Base-by-base conservation (phyloP, 2,113 vertebrate genomes). In the Mystacornis crossleyi region DNA sequence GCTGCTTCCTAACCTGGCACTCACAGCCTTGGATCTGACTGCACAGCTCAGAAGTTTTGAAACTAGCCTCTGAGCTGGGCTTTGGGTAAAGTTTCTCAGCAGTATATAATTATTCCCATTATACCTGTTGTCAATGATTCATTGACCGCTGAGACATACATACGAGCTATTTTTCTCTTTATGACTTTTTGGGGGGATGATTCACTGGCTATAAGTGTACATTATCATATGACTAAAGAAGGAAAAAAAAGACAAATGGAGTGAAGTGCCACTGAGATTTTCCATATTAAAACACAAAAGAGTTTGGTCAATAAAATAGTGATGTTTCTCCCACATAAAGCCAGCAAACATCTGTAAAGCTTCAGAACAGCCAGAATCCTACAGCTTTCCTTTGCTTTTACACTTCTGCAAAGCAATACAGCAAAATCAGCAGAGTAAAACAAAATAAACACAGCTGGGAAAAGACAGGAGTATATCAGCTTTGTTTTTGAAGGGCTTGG, bases 61-160 rank as follows among this genome's bases (percentile, higher is more conserved):
- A 96, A 92, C 69, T 84, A 77, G 89, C 80, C 86, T 90, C 74
- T 54, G 91, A 75, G 80, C 92, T 81, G 94, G 91, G 88, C 96
- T 95, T 61, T 91, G 95, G 92, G 96, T 89, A 91, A 81, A 69
- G 82, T 95, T 97, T 95, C 94, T 94, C 92, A 95, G 95, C 71
- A 94, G 93, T 77, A 74, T 96, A 36, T 98, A 97, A 98, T 98
- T 97, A 97, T 91, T 94, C 89, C 97, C 93, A 97, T 98, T 98
- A 96, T 97, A 97, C 97, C 97, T 98, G 95, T 97, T 79, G 82
- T 64, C 90, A 95, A 9, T 98, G 98, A 98, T 97, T 98, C 98
- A 98, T 75, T 96, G 96, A 93, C 91, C 93, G 38, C 90, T 81
- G 78, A 93, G 74, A 77, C 96, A 97, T 96, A 97, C 81, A 88